Base-by-base conservation (phyloP, 2,113 vertebrate genomes). In the Canis aureus region DNA sequence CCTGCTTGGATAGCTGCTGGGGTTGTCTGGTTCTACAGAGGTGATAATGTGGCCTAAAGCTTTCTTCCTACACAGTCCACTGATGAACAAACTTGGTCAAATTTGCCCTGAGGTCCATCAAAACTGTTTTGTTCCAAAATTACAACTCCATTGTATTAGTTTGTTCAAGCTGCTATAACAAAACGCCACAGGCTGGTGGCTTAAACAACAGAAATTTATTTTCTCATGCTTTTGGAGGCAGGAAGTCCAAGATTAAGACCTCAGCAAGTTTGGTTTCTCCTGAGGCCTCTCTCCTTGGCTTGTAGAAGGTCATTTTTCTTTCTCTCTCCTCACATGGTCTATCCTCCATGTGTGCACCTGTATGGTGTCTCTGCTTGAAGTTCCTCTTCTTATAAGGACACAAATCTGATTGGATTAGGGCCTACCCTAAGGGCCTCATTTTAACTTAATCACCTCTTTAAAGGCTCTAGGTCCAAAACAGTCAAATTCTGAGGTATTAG, bases 101-200 rank as follows among this genome's bases (percentile, higher is more conserved):
- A 64, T 94, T 9, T 80, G 38, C 64, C 22, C 66, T 29, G 13
- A 66, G 43, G 38, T 89, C 23, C 38, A 71, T 11, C 27, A 64
- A 94, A 82, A 92, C 29, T 7, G 38, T 57, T 80, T 67, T 94
- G 19, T 43, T 84, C 23, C 79, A 89, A 92, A 96, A 66, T 93
- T 78, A 94, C 29, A 95, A 35, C 8, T 69, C 51, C 17, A 3
- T 71, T 49, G 59, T 60, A 57, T 6, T 43, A 27, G 25, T 89
- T 85, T 78, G 22, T 23, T 38, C 32, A 59, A 11, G 32, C 59
- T 62, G 23, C 13, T 29, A n/a, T 83, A 78, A 76, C 66, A 78
- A 78, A 92, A 74, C 80, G 43, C 6, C 17, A 78, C 29, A 25
- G 15, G 49, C 57, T 25, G 20, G 55, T 62, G 38, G 51, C 19